Evolutionary conservation across 2,113 vertebrate species (phyloP).

Genomic region (Gavia stellata): DNA sequence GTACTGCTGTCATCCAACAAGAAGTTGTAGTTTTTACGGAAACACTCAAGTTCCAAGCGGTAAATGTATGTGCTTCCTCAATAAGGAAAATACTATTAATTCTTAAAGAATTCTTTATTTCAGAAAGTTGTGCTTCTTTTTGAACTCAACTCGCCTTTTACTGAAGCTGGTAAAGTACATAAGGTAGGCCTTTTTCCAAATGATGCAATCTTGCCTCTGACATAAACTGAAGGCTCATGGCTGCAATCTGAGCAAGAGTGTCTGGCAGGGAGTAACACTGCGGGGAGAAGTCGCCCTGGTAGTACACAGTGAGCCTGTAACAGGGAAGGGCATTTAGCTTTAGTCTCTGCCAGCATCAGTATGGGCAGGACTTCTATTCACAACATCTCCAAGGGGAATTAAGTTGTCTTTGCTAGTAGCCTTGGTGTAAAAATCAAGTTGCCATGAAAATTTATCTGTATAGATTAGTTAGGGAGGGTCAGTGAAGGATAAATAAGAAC

Average conservation of each 20-base stretch:
- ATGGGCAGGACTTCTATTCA: neutral
- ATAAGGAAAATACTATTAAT: neutral
- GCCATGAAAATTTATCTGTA: slow-evolving; percentile 22
- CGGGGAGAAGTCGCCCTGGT: neutral
- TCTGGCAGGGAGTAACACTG: neutral
- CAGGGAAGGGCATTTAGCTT: neutral
- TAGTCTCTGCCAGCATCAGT: neutral
- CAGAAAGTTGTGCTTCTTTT: neutral
- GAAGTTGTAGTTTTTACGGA: neutral
- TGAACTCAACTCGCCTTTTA: neutral
- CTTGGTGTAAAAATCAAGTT: neutral
- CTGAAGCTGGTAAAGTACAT: neutral
- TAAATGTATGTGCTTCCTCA: neutral
- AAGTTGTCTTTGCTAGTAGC: neutral
- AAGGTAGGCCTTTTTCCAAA: neutral
- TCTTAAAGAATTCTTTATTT: neutral
- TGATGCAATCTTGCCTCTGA: neutral
- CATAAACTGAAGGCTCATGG: neutral
- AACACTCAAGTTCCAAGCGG: neutral
- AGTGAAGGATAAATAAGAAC: neutral
- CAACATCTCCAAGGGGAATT: neutral
- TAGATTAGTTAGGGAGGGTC: neutral
- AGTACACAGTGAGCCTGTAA: accelerated
- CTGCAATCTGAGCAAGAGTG: neutral
- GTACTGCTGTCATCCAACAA: neutral